Base-by-base conservation (phyloP, 2,888 invertebrate genomes). In the Eupithecia abbreviata region DNA sequence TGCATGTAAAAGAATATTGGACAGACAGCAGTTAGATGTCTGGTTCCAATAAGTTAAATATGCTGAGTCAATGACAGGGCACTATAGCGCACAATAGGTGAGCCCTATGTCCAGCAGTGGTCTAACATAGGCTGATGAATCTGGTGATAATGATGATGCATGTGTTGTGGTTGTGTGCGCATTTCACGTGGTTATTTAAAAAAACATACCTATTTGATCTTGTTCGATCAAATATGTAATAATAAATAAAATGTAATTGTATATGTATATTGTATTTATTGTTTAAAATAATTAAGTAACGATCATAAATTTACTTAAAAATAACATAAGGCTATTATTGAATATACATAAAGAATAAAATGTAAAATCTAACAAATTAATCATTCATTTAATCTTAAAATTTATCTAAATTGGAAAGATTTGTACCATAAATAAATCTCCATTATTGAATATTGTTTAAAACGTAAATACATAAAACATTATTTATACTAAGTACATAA, bases 361-460 rank as follows among this genome's bases (percentile, higher is more conserved):
- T 74, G 43, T 72, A 43, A 71, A 77, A 77, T 47, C 47, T 18
- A 51, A 47, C 41, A 43, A 49, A 76, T 76, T 42, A 72, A 70
- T 41, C 62, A 55, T 55, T 62, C 41, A 41, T 41, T 66, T 75
- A 9, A 18, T 45, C 41, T 62, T 72, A 66, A 30, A 10, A 10
- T 45, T 51, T 49, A 45, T 9, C 51, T 71, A 73, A 30, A 65
- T 65, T 2, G 43, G 72, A 67, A 74, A 66, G 58, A 73, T 77
- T 79, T 79, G 81, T 82, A 82, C 81, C 76, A 74, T 80, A 43
- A 65, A 69, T 71, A 71, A 81, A 80, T 81, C 76, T 80, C 80
- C 73, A 71, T 77, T 70, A 30, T 43, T 67, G 45, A 70, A 13
- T 73, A 30, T 58, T 58, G 10, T 58, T 30, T 58, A n/a, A n/a